Evolutionary conservation across 2,888 invertebrate species (phyloP).

Genomic region (Tiliacea citrago): DNA sequence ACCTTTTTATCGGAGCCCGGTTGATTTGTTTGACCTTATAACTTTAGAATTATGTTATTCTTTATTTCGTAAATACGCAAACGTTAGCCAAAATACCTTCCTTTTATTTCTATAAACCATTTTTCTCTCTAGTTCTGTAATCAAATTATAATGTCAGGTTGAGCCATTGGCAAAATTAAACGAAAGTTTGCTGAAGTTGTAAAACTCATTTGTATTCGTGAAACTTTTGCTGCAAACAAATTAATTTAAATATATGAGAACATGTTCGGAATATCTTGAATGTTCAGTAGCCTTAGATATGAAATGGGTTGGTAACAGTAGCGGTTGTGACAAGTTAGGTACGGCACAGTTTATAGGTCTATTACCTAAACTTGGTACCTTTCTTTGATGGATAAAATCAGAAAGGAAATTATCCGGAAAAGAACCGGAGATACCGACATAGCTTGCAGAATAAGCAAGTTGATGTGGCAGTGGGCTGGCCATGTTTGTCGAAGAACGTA

Average conservation of each 20-base stretch:
- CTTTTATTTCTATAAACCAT: neutral
- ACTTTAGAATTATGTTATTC: neutral
- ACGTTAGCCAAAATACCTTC: neutral
- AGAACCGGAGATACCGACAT: too few relatives aligned
- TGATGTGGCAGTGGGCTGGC: too few relatives aligned
- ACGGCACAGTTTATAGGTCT: too few relatives aligned
- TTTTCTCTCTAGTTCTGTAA: slow-evolving; percentile 9
- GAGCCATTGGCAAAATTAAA: slow-evolving; percentile 16
- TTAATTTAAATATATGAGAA: slow-evolving; percentile 48
- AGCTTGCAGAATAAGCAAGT: too few relatives aligned
- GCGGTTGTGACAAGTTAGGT: too few relatives aligned
- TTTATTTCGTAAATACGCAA: neutral
- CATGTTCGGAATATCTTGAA: slow-evolving; percentile 38
- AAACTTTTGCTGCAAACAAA: slow-evolving; percentile 41
- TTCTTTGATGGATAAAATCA: too few relatives aligned
- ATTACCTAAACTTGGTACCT: too few relatives aligned
- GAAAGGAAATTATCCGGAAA: too few relatives aligned
- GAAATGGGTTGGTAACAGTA: neutral
- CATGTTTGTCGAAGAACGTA: too few relatives aligned
- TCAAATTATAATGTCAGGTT: slow-evolving; percentile 9
- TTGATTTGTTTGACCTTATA: neutral
- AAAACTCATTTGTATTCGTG: slow-evolving; percentile 34
- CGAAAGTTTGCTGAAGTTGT: slow-evolving; percentile 17
- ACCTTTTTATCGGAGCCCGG: neutral
- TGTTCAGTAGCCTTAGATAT: slow-evolving; percentile 1